Percentiles rank a stretch among this genome's conserved stretches.
Evolutionary conservation across 2,113 vertebrate species (phyloP).

Genomic region (Nettapus auritus): DNA sequence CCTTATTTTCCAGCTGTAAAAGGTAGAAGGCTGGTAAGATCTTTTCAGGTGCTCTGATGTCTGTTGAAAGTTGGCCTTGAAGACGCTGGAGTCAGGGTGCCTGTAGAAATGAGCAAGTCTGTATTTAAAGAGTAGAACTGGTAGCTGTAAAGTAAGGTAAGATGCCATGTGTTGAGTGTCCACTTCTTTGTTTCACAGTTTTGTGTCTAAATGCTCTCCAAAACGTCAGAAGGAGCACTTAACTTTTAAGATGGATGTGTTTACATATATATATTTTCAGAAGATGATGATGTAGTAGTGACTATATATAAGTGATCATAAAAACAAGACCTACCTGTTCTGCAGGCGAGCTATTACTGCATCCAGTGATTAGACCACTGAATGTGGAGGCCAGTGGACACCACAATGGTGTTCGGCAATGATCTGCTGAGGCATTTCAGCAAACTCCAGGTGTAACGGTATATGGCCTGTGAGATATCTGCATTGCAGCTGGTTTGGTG

Average conservation of each 20-base stretch:
- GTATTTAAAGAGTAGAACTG: neutral
- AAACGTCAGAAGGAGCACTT: neutral
- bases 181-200: neutral
- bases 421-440: neutral
- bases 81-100: neutral
- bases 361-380: neutral
- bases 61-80: neutral
- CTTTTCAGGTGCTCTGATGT: neutral
- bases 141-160: neutral
- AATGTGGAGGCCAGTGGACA: fast-evolving
- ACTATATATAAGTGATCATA: neutral
- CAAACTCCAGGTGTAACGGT: neutral
- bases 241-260: neutral
- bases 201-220: neutral
- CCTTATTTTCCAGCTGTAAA: neutral
- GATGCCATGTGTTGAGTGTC: fast-evolving
- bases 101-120: neutral
- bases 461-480: neutral
- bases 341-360: neutral
- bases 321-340: neutral
- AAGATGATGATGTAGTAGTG: neutral
- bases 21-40: neutral
- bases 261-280: neutral
- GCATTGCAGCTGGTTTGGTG: constrained; percentile 47
- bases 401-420: fast-evolving